These are phyloP conservation scores for silkworm (Bombyx mori) DNA, from an alignment of 1,140 invertebrate genomes.

Conservation along the genomic window ASM3026992v2 NC_085115.1:10021501-10022000, in stretches of 20 bases:
- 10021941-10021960: conserved; percentile 89
- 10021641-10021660: conserved; percentile 38
- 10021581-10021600: conserved; percentile 27
- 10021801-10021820: background rate
- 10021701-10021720: conserved; percentile 85
- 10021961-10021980: conserved; percentile 82
- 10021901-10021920: conserved; percentile 72
- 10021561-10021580: conserved; percentile 44
- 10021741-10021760: conserved; percentile 77
- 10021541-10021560: conserved; percentile 23
- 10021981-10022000: conserved; percentile 80
- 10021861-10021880: no score
- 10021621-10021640: conserved; percentile 33
- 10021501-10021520: conserved; percentile 70
- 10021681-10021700: conserved; percentile 83
- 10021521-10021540: conserved; percentile 57
- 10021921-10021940: conserved; percentile 82
- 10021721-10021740: conserved; percentile 86
- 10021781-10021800: background rate
- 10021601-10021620: conserved; percentile 34
- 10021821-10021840: background rate
- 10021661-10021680: conserved; percentile 72
- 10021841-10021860: background rate
- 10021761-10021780: conserved; percentile 25
- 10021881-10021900: no score